Percentiles rank a stretch among this genome's conserved stretches.
Conservation (phyloP, 2,797 vertebrate genomes). For the Semotilus atromaculatus region DNA sequence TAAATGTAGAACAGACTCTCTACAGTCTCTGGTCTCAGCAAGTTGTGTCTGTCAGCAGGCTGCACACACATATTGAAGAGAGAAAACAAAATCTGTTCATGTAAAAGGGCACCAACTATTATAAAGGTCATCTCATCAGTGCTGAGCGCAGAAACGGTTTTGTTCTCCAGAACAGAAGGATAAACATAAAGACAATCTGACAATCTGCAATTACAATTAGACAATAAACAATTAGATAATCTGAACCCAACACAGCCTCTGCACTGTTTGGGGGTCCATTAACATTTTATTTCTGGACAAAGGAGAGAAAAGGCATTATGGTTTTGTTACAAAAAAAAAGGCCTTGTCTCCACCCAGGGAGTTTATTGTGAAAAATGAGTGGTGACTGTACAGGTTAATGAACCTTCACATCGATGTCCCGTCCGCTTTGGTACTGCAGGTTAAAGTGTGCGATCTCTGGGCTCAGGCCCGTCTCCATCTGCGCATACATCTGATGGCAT, state of each 20-base stretch:
- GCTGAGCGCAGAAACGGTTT: background rate
- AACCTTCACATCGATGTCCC: slow-evolving; percentile 91
- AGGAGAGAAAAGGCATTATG: background rate
- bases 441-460: slow-evolving; percentile 95
- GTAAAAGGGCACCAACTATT: background rate
- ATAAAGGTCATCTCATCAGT: slow-evolving; percentile 11
- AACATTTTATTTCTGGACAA: background rate
- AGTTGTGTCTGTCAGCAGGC: slow-evolving; percentile 95
- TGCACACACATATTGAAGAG: slow-evolving; percentile 62
- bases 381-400: background rate
- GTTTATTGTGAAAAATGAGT: slow-evolving; percentile 5
- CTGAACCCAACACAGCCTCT: background rate
- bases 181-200: background rate
- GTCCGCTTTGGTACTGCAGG: slow-evolving; percentile 72
- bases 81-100: background rate
- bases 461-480: slow-evolving; percentile 95
- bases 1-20: slow-evolving; percentile 97
- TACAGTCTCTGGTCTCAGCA: slow-evolving; percentile 92
- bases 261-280: background rate
- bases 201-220: too few species aligned
- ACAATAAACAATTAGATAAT: background rate
- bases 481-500: slow-evolving; percentile 95
- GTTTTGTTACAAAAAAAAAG: background rate
- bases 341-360: background rate
- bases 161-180: background rate